Conservation (phyloP, 2,797 vertebrate species). For the Masticophis lateralis region DNA sequence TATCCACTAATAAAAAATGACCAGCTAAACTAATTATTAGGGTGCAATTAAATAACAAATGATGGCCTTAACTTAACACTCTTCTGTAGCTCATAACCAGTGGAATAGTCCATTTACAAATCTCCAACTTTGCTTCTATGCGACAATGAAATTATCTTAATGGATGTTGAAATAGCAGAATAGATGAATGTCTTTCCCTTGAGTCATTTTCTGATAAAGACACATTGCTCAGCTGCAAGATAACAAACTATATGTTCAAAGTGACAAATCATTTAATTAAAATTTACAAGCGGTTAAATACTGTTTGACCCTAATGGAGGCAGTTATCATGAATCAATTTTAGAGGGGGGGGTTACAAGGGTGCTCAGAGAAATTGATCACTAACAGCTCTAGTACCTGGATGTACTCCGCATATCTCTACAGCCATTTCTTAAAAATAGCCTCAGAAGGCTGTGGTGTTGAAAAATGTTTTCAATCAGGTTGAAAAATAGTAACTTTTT, state of each 20-base stretch:
- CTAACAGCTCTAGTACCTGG: conserved; percentile 48
- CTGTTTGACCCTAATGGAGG: conserved; percentile 65
- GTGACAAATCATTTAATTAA: conserved; percentile 76
- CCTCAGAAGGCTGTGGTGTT: conserved; percentile 34
- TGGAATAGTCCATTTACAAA: conserved; percentile 42
- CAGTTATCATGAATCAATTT: conserved; percentile 67
- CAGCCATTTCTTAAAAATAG: conserved; percentile 19
- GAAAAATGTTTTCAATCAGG: conserved; percentile 62
- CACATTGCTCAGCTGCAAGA: conserved; percentile 55
- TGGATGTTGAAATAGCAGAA: conserved; percentile 58
- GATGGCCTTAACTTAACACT: conserved; percentile 41
- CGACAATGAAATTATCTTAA: conserved; percentile 56
- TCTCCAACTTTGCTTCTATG: conserved; percentile 49
- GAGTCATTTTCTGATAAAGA: conserved; percentile 67
- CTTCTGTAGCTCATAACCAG: conserved; percentile 36
- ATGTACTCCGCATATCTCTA: neutral
- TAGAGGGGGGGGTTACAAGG: conserved; percentile 34
- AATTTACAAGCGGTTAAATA: conserved; percentile 69
- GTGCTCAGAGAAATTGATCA: conserved; percentile 52
- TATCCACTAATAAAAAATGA: conserved; percentile 47
- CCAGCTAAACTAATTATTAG: conserved; percentile 62
- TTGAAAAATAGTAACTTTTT: conserved; percentile 68
- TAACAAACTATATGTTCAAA: conserved; percentile 69
- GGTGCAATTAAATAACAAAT: conserved; percentile 61
- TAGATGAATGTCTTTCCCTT: conserved; percentile 59